Percentiles rank a stretch among this genome's conserved stretches.
phyloP scores from a whole-genome alignment of 1,140 invertebrate genomes.

The roundworm (Caenorhabditis elegans) region DNA sequence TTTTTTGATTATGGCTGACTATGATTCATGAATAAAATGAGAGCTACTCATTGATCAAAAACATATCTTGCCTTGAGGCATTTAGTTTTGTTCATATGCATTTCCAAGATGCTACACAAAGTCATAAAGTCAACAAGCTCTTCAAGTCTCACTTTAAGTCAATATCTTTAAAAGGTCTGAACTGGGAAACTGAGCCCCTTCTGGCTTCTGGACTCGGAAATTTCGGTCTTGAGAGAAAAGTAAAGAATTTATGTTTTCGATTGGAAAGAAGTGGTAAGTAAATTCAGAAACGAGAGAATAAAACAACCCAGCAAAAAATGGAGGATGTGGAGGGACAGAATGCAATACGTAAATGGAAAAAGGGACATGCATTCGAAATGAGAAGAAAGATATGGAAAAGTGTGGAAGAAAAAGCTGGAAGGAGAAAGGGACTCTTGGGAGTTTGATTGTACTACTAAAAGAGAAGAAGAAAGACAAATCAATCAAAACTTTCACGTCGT shows the following conservation, averaged over 20 bases:
- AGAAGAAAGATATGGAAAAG: background rate
- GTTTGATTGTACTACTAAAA: constrained; percentile 25
- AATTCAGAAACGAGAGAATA: background rate
- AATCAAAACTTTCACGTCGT: constrained; percentile 31
- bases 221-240: background rate
- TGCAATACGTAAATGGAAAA: background rate
- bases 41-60: background rate
- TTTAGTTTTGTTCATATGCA: constrained; percentile 4
- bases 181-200: too few species aligned
- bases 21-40: too few species aligned
- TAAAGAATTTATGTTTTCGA: background rate
- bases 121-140: constrained; percentile 11
- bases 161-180: constrained; percentile 7
- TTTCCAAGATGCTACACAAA: constrained; percentile 10
- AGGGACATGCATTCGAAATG: constrained; percentile 22
- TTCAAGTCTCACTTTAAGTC: background rate
- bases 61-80: background rate
- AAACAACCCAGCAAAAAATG: background rate
- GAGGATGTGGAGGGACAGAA: background rate
- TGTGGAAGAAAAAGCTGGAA: background rate
- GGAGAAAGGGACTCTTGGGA: background rate
- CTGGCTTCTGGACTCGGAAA: background rate
- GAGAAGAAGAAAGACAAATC: background rate
- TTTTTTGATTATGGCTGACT: too few species aligned
- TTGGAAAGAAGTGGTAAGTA: background rate